Evolutionary conservation across 2,113 vertebrate genomes (phyloP).

Genomic region (Megaleporinus macrocephalus): DNA sequence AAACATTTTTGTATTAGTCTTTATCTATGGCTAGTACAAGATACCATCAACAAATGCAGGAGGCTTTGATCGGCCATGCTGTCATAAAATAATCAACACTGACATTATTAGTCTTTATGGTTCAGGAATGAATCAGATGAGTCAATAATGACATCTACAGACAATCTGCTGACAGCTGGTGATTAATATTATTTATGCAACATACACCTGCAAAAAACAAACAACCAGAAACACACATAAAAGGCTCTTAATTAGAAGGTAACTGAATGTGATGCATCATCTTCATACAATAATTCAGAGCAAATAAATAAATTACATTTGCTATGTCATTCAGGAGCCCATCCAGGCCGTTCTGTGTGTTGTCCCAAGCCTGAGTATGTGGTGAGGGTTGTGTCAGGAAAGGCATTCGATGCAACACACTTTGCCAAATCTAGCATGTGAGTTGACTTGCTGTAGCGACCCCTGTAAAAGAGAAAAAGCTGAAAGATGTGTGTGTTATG

Average conservation of each 20-base stretch:
- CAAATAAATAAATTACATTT: too few species aligned
- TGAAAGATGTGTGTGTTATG: too few species aligned
- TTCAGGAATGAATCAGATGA: slow-evolving; percentile 14
- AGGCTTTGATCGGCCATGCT: background rate
- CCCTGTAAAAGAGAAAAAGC: too few species aligned
- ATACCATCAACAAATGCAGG: background rate
- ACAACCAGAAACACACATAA: background rate
- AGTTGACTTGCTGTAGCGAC: too few species aligned
- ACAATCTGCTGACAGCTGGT: background rate
- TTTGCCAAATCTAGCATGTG: too few species aligned
- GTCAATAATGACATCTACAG: too few species aligned
- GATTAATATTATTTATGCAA: background rate
- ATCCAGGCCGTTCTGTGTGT: too few species aligned
- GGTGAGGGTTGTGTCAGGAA: too few species aligned
- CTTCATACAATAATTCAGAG: background rate
- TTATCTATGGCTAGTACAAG: background rate
- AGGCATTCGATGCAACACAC: too few species aligned
- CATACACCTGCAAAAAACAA: background rate
- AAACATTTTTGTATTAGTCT: background rate
- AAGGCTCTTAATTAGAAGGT: background rate
- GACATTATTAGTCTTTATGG: slow-evolving; percentile 16
- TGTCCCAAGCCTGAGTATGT: too few species aligned
- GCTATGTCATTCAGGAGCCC: too few species aligned
- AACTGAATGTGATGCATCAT: background rate
- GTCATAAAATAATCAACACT: slow-evolving; percentile 14